These are phyloP conservation scores for Stratiomys singularior DNA, from an alignment of 2,888 invertebrate genomes.

Conservation along the genomic window DNA sequence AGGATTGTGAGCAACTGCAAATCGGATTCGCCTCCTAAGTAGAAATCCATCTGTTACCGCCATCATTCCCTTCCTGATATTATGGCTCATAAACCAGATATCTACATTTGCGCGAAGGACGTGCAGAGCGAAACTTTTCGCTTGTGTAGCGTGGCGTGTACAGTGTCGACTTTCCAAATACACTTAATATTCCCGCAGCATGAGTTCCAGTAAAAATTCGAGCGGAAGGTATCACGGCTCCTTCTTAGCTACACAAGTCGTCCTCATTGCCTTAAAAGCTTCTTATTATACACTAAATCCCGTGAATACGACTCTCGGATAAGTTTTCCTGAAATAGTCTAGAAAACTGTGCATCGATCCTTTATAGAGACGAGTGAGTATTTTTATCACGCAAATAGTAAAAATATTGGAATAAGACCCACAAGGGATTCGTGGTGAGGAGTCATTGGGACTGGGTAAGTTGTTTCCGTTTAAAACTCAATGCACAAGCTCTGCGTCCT, in stretches of 20 bases:
- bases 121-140: not conserved
- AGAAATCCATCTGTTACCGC: constrained; percentile 18
- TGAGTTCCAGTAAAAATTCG: constrained; percentile 16
- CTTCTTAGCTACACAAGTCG: not conserved
- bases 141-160: not conserved
- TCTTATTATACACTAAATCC: constrained; percentile 4
- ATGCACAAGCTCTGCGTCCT: no score
- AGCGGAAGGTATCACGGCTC: not conserved
- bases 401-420: no score
- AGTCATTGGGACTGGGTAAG: no score
- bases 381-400: not conserved
- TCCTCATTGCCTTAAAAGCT: not conserved
- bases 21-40: not conserved
- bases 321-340: not conserved
- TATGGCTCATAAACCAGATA: constrained; percentile 26
- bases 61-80: constrained; percentile 15
- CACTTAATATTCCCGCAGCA: constrained; percentile 23
- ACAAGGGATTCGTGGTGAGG: no score
- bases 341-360: not conserved
- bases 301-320: not conserved
- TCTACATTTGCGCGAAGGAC: constrained; percentile 13
- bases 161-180: constrained; percentile 12
- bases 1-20: not conserved
- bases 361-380: not conserved
- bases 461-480: no score